Base-by-base conservation (phyloP, 2,797 vertebrate species). In the Sebastes cheni region DNA sequence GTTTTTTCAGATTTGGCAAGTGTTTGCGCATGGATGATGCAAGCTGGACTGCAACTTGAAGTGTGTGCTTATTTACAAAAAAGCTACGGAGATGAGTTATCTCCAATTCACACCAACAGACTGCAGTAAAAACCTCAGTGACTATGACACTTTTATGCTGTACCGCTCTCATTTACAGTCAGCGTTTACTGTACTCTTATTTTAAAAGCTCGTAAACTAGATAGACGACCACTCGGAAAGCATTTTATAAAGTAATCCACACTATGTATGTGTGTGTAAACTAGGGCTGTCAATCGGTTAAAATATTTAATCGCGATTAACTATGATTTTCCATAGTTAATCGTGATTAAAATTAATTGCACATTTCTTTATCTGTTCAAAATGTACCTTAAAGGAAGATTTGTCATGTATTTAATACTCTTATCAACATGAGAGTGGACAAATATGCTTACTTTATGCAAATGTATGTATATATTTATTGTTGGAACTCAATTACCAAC, bases 161-260 rank as follows among this genome's bases (percentile, higher is more conserved):
- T 79, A 76, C 82, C 71, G 69, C 85, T 86, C 83, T 83, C 82
- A 81, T 91, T 93, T 91, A 88, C 86, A 89, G 87, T 89, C 84
- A 30, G 68, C 59, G 20, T 89, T 90, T 90, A 91, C 76, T 80
- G 78, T 88, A 80, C 54, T 64, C 73, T 83, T 85, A 72, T 88
- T 91, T 82, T 82, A 87, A 90, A 86, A 86, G 88, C 80, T 77
- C 80, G 58, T 93, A 91, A 89, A 92, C 20, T n/a, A 73, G 84
- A 84, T 46, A 80, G 86, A 83, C 72, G 86, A 82, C 78, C 67
- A 5, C 84, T 85, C 60, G 18, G 56, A 61, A 81, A 67, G 83
- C 68, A 27, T 81, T 85, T 88, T 77, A 78, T 54, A 42, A 81
- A 86, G 79, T 71, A 25, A 75, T 84, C 80, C 75, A 20, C 42